phyloP scores from a whole-genome alignment of 2,113 vertebrate genomes.

The Ifrita kowaldi region DNA sequence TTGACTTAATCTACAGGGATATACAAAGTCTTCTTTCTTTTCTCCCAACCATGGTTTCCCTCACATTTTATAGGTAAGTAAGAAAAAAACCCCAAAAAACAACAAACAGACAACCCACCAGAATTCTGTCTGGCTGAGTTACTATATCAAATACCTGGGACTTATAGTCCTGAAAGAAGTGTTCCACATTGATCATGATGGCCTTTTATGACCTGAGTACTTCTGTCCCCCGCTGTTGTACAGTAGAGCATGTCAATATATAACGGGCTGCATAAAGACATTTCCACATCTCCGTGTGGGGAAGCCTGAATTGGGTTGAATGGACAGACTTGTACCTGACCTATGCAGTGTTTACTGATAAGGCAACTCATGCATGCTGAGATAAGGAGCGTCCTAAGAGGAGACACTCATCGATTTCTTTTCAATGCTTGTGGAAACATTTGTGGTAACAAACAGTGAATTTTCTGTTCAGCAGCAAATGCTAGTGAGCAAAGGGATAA shows the following conservation, averaged over 20 bases:
- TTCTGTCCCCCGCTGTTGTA: neutral
- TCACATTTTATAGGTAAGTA: neutral
- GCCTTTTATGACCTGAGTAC: neutral
- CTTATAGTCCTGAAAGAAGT: neutral
- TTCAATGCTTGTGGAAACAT: neutral
- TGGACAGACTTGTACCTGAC: neutral
- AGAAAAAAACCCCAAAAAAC: neutral
- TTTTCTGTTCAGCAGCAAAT: neutral
- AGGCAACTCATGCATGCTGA: neutral
- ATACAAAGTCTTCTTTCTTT: neutral
- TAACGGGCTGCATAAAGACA: neutral
- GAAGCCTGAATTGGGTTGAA: neutral
- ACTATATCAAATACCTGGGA: neutral
- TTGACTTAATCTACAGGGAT: neutral
- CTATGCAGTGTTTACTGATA: neutral
- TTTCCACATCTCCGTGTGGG: neutral
- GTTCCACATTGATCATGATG: neutral
- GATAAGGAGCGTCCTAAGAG: neutral
- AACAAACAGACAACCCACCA: neutral
- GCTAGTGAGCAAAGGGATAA: neutral
- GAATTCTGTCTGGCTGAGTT: neutral
- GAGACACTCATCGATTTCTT: neutral
- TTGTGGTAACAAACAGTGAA: neutral
- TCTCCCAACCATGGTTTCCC: accelerated
- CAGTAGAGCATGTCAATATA: neutral